Base-by-base conservation (phyloP, 2,888 invertebrate species). In the Adela reaumurella region DNA sequence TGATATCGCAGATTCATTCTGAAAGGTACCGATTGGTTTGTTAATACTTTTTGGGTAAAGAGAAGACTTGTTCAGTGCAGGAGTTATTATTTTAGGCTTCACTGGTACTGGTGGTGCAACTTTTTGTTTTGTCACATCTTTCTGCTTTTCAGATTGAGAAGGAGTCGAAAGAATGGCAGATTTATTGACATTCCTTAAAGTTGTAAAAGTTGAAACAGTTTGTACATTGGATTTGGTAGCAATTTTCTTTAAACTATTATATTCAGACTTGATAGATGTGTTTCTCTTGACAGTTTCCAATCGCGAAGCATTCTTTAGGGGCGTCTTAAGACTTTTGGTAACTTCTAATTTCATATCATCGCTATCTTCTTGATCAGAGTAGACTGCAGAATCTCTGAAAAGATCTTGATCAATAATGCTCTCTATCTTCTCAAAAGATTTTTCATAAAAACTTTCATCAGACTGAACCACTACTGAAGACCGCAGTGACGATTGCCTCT, bases 311-410 rank as follows among this genome's bases (percentile, higher is more conserved):
- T 62, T 59, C 58, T 67, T 74, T 49, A 56, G 65, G 16, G 54
- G 47, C 14, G 54, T 43, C 59, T 64, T 68, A 45, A 57, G 55
- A 45, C 55, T 58, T 16, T 54, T 52, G 35, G 53, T 48, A 19
- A 43, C 35, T 45, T 68, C 65, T 18, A 53, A 48, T 55, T 67
- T 69, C 3, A 54, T 55, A 46, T 70, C 72, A 48, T 70, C 70
- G 17, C 44, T 54, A 6, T 88, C 87, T 52, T 88, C 87, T 53
- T 82, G 83, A 59, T 92, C 92, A 53, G 91, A 91, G 65, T 91
- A 92, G 57, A 92, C 88, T 53, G 92, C 91, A 47, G 90, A 90
- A 64, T 92, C 92, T 58, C 92, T 82, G 59, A 90, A 91, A 1
- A 84, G 81, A 55, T 86, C 88, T 56, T 81, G 83, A 52, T 87